Evolutionary conservation across 2,888 invertebrate species (phyloP).

Genomic region (Craniophora ligustri): DNA sequence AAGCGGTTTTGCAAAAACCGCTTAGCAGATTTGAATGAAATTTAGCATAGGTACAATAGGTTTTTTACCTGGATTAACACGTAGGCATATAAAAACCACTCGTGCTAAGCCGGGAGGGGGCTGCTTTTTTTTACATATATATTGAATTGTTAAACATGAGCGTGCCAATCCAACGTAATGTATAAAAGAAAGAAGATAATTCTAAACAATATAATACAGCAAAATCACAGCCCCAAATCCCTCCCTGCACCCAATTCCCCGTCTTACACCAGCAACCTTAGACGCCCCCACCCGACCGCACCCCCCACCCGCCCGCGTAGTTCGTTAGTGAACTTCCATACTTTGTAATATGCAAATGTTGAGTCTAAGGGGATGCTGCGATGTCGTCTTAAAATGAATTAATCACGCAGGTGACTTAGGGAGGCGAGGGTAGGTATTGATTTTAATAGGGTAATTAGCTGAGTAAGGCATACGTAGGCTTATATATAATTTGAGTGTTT

Average conservation of each 20-base stretch:
- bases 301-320: slow-evolving; percentile 61
- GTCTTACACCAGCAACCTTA: slow-evolving; percentile 85
- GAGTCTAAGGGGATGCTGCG: slow-evolving; percentile 78
- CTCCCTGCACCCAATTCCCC: slow-evolving; percentile 84
- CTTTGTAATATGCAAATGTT: slow-evolving; percentile 89
- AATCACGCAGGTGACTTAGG: slow-evolving; percentile 84
- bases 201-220: slow-evolving; percentile 2
- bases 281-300: slow-evolving; percentile 59
- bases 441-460: slow-evolving; percentile 50
- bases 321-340: slow-evolving; percentile 88
- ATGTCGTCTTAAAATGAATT: slow-evolving; percentile 88
- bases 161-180: too few relatives aligned
- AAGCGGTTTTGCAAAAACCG: too few relatives aligned
- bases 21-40: too few relatives aligned
- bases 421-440: slow-evolving; percentile 46
- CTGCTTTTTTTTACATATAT: too few relatives aligned
- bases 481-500: neutral
- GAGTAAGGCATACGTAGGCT: neutral
- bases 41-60: too few relatives aligned
- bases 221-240: slow-evolving; percentile 53
- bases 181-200: neutral
- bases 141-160: too few relatives aligned
- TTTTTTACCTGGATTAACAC: too few relatives aligned
- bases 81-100: too few relatives aligned
- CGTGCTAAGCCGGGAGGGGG: too few relatives aligned